Evolutionary conservation across 2,888 invertebrate species (phyloP).

Genomic region (Drosophila mimetica): DNA sequence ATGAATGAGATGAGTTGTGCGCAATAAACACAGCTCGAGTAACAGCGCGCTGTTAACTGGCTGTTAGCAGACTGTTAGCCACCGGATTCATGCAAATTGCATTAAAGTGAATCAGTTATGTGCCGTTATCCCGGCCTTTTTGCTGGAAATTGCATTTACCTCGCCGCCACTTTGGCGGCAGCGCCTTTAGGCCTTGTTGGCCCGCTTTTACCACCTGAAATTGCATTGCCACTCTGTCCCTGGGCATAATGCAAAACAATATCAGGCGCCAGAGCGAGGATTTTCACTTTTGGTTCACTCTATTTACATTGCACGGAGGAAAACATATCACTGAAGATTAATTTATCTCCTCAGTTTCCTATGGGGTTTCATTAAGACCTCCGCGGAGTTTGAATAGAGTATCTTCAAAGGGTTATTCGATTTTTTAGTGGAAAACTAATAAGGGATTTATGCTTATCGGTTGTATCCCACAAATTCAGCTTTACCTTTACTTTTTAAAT

Average conservation of each 20-base stretch:
- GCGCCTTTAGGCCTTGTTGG: constrained; percentile 19
- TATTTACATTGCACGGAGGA: not conserved
- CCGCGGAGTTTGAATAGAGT: not conserved
- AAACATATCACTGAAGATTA: not conserved
- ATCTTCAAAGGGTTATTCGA: not conserved
- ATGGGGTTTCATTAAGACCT: not conserved
- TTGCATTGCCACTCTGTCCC: constrained; percentile 6
- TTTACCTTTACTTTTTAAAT: no score
- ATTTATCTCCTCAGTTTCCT: not conserved
- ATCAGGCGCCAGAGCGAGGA: constrained; percentile 17
- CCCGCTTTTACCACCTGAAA: constrained; percentile 13
- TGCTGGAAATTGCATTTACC: constrained; percentile 57
- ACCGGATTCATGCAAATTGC: constrained; percentile 56
- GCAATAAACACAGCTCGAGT: constrained; percentile 50
- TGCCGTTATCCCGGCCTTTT: constrained; percentile 40
- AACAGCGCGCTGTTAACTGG: constrained; percentile 33
- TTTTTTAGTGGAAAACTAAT: no score
- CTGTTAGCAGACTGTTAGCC: constrained; percentile 24
- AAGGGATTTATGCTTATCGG: no score
- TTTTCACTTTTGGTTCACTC: constrained; percentile 6
- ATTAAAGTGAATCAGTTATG: constrained; percentile 64
- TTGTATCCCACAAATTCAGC: no score
- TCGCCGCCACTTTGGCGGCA: constrained; percentile 19
- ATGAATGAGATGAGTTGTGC: constrained; percentile 68
- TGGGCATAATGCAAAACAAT: constrained; percentile 25